Evolutionary conservation across 2,888 invertebrate genomes (phyloP).

Genomic region (Branchipolynoe longqiensis): DNA sequence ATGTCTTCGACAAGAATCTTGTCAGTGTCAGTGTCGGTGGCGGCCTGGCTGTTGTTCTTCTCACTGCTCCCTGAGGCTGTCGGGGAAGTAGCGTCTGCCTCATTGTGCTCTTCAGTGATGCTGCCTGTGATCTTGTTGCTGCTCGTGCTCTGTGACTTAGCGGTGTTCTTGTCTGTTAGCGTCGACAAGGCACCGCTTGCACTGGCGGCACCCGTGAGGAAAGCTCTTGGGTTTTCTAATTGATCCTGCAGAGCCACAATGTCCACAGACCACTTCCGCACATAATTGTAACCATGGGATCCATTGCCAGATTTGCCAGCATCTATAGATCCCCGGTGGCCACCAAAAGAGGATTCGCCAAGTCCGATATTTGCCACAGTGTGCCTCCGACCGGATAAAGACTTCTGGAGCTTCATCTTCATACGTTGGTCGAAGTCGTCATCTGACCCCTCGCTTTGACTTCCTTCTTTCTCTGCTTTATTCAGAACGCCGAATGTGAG

Average conservation of each 20-base stretch:
- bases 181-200: conserved; percentile 26
- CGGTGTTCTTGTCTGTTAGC: conserved; percentile 42
- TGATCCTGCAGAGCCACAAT: conserved; percentile 80
- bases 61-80: not conserved
- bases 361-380: conserved; percentile 69
- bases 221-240: conserved; percentile 79
- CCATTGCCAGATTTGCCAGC: conserved; percentile 57
- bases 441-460: conserved; percentile 61
- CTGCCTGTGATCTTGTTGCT: conserved; percentile 55
- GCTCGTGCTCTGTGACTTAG: conserved; percentile 42
- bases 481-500: conserved; percentile 17
- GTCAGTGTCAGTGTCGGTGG: not conserved
- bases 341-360: conserved; percentile 50
- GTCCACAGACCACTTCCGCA: conserved; percentile 80
- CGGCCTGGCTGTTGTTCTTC: not conserved
- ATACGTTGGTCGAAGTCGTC: conserved; percentile 66
- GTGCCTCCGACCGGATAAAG: conserved; percentile 65
- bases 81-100: not conserved
- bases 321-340: conserved; percentile 43
- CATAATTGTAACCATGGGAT: conserved; percentile 78
- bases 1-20: not conserved
- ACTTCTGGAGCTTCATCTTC: conserved; percentile 63
- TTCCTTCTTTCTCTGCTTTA: conserved; percentile 45
- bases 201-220: conserved; percentile 59
- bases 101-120: conserved; percentile 20